These are phyloP conservation scores for Deroplatys truncata DNA, from an alignment of 2,888 invertebrate species.

Conservation along the genomic window DNA sequence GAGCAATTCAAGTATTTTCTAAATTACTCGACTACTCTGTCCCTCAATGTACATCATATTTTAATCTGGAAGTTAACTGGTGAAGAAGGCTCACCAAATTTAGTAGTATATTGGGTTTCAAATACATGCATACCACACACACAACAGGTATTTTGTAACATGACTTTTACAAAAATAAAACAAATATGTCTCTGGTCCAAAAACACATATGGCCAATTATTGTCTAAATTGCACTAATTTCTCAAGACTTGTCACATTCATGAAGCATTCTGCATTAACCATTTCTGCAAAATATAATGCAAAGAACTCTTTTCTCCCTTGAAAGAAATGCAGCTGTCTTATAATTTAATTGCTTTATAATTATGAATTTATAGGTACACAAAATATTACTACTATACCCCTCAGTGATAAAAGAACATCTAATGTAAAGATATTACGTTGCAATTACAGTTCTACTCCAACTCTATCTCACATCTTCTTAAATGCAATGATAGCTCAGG, in stretches of 20 bases:
- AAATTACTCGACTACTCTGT: too few species aligned
- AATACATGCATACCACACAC: too few species aligned
- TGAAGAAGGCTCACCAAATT: too few species aligned
- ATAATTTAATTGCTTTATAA: neutral
- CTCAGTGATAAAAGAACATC: neutral
- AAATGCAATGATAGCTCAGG: neutral
- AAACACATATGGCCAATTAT: neutral
- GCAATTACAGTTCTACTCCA: neutral
- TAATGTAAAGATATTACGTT: neutral
- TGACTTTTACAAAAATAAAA: neutral
- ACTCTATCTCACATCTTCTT: neutral
- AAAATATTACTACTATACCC: neutral
- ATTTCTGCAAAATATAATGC: neutral
- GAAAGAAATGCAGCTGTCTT: neutral
- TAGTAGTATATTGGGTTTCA: too few species aligned
- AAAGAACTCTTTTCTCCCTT: neutral
- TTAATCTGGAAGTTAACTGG: too few species aligned
- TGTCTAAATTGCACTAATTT: neutral
- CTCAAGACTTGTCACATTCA: neutral
- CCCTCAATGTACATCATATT: too few species aligned
- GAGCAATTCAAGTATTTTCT: too few species aligned
- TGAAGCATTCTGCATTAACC: neutral
- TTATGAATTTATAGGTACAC: neutral
- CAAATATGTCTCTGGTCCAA: neutral
- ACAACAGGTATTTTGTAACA: neutral